Evolutionary conservation across 2,888 invertebrate species (phyloP).

Genomic region (Synanthedon tipuliformis): DNA sequence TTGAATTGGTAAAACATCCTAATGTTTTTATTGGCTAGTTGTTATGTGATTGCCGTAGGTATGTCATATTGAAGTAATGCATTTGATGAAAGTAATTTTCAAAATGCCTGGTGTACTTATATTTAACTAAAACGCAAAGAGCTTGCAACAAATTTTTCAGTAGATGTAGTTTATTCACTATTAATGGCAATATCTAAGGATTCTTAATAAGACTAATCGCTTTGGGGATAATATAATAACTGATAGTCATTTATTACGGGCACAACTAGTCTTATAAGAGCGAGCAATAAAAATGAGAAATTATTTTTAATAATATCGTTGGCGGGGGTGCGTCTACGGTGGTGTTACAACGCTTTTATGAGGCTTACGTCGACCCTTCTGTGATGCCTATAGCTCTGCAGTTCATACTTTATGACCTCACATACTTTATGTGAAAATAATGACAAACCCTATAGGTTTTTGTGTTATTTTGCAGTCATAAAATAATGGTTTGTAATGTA

Average conservation of each 20-base stretch:
- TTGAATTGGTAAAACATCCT: too few species aligned
- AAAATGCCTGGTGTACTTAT: too few species aligned
- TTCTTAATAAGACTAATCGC: too few species aligned
- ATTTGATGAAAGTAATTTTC: too few species aligned
- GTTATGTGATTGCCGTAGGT: too few species aligned
- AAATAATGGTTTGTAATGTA: too few species aligned
- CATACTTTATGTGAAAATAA: conserved; percentile 39
- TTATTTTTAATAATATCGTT: conserved; percentile 67
- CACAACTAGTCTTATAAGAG: conserved; percentile 25
- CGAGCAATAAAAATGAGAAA: conserved; percentile 67
- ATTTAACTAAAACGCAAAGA: too few species aligned
- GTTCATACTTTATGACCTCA: conserved; percentile 49
- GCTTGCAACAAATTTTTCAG: too few species aligned
- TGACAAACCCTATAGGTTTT: conserved; percentile 13
- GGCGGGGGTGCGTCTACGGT: conserved; percentile 25
- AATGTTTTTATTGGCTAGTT: too few species aligned
- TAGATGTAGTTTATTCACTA: too few species aligned
- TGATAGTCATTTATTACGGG: conserved; percentile 46
- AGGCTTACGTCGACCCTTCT: conserved; percentile 44
- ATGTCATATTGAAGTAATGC: too few species aligned
- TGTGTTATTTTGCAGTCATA: not conserved
- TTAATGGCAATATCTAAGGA: too few species aligned
- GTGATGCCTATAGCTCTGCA: conserved; percentile 36
- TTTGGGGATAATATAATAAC: conserved; percentile 16
- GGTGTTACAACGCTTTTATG: conserved; percentile 53